A percentile compares a stretch with the other conserved stretches of the same genome.
Conservation (phyloP, 2,113 vertebrate genomes). For the Camelus dromedarius region DNA sequence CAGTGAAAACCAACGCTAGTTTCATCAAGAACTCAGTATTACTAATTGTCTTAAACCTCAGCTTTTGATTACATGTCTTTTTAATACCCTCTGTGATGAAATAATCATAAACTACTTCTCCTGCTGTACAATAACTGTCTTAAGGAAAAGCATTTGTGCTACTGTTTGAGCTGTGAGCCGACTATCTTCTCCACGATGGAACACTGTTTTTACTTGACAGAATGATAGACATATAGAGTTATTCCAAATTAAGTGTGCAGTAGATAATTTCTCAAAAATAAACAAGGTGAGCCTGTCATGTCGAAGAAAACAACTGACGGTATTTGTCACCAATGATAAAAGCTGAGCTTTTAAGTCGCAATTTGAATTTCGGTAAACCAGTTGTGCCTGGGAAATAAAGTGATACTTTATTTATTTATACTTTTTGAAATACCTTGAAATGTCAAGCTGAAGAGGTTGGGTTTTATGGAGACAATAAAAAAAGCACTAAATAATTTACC, state of each 20-base stretch:
- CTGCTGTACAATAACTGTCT: too few species aligned
- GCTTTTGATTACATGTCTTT: background rate
- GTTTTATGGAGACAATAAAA: too few species aligned
- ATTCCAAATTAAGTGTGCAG: background rate
- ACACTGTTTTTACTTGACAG: background rate
- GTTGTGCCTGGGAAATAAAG: too few species aligned
- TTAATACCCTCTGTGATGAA: background rate
- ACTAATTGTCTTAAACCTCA: background rate
- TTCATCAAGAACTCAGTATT: background rate
- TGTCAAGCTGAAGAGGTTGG: too few species aligned
- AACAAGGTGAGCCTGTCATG: background rate
- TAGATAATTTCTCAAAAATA: background rate
- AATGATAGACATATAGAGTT: background rate
- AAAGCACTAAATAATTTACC: too few species aligned
- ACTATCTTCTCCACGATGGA: background rate
- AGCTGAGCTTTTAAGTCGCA: background rate
- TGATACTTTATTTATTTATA: too few species aligned
- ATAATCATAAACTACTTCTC: background rate
- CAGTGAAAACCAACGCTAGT: background rate
- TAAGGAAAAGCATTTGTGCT: background rate
- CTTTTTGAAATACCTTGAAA: too few species aligned
- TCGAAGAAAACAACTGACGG: background rate
- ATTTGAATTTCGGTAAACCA: background rate
- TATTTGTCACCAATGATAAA: background rate
- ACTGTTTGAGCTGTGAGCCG: background rate